These are phyloP conservation scores for Hyperoodon ampullatus DNA, from an alignment of 2,113 vertebrate genomes.

Conservation along the genomic window DNA sequence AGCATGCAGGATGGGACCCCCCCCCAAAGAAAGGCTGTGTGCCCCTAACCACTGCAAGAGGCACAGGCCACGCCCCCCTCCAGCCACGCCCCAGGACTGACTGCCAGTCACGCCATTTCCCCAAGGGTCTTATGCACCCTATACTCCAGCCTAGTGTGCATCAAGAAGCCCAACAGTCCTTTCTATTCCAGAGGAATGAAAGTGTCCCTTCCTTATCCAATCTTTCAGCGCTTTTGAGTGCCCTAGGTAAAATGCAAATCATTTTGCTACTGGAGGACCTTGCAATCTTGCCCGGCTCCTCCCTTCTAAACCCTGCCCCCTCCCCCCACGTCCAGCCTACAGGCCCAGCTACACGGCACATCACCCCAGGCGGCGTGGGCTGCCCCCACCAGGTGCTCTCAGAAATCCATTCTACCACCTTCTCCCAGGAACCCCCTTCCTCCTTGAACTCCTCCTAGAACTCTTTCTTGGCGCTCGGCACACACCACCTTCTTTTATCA, in stretches of 20 bases:
- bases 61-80: too few species aligned
- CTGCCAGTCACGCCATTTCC: neutral
- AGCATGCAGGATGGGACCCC: neutral
- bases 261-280: neutral
- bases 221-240: neutral
- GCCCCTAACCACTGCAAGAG: neutral
- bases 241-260: neutral
- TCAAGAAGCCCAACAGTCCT: neutral
- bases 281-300: neutral
- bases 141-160: neutral
- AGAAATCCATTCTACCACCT: neutral
- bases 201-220: neutral
- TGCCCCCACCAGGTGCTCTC: neutral
- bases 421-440: neutral
- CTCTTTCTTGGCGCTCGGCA: neutral
- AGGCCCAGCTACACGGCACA: neutral
- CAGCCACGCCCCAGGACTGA: neutral
- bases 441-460: neutral
- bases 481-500: neutral
- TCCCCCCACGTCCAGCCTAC: neutral
- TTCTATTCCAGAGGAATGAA: neutral
- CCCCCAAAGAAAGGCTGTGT: neutral
- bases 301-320: neutral
- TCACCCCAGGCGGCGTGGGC: neutral
- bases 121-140: neutral